Conservation (phyloP, 2,888 invertebrate genomes). For the Brenthis hecate region DNA sequence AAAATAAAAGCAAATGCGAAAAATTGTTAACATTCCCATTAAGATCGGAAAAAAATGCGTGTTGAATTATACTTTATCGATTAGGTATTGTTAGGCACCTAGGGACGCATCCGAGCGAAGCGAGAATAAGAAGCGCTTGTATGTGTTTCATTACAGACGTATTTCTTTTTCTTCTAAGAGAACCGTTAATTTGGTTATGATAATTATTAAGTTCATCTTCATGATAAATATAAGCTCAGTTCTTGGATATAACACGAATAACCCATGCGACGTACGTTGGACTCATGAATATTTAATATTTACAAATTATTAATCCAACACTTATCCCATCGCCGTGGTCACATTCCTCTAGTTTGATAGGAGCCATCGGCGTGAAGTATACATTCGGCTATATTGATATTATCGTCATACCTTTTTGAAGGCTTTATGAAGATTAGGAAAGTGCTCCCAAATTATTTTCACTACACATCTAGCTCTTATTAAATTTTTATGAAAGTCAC, state of each 20-base stretch:
- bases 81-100: too few species aligned
- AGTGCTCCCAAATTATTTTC: slow-evolving; percentile 48
- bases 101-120: too few species aligned
- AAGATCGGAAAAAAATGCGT: too few species aligned
- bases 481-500: too few species aligned
- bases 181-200: slow-evolving; percentile 72
- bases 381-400: slow-evolving; percentile 56
- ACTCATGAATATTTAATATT: slow-evolving; percentile 81
- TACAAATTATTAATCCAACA: slow-evolving; percentile 81
- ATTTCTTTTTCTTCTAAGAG: slow-evolving; percentile 22
- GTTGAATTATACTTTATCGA: too few species aligned
- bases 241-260: slow-evolving; percentile 65
- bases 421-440: slow-evolving; percentile 73
- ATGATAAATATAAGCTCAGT: slow-evolving; percentile 74
- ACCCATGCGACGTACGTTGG: slow-evolving; percentile 63
- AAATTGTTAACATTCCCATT: too few species aligned
- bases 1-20: too few species aligned
- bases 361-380: slow-evolving; percentile 46
- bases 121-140: too few species aligned
- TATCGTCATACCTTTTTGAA: slow-evolving; percentile 63
- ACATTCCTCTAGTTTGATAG: slow-evolving; percentile 62
- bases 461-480: too few species aligned
- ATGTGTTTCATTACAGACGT: too few species aligned
- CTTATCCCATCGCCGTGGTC: slow-evolving; percentile 57
- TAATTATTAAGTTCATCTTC: slow-evolving; percentile 77